phyloP scores from a whole-genome alignment of 1,140 invertebrate genomes.

The Goniozus legneri region DNA sequence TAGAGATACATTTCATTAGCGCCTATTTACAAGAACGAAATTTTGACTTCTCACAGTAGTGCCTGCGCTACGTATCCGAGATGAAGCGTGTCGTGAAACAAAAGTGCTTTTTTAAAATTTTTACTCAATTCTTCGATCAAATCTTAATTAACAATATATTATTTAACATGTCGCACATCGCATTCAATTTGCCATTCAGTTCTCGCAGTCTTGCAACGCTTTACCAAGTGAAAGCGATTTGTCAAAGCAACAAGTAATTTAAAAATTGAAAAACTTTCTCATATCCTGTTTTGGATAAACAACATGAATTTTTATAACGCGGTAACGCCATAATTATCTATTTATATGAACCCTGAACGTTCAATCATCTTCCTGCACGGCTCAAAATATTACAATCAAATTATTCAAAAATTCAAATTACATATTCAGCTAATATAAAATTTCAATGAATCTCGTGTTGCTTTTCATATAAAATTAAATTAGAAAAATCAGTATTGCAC shows the following conservation, averaged over 20 bases:
- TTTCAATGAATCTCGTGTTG: background rate
- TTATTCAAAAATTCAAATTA: constrained; percentile 2
- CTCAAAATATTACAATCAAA: constrained; percentile 14
- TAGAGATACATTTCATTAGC: background rate
- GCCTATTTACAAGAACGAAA: background rate
- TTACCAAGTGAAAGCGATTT: constrained; percentile 46
- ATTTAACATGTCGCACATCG: constrained; percentile 11
- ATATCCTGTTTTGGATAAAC: too few species aligned
- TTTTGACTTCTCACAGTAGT: background rate
- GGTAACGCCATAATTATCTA: constrained; percentile 1
- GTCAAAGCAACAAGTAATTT: constrained; percentile 38
- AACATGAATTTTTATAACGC: constrained; percentile 11
- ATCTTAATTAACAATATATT: constrained; percentile 7
- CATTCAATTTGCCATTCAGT: constrained; percentile 18
- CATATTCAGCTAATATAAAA: constrained; percentile 4
- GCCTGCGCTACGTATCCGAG: background rate
- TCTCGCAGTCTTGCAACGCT: constrained; percentile 47
- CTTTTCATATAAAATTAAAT: constrained; percentile 13
- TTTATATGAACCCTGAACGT: constrained; percentile 3
- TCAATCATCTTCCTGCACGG: constrained; percentile 9
- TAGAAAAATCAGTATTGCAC: constrained; percentile 11
- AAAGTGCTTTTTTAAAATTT: constrained; percentile 12
- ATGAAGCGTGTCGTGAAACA: constrained; percentile 8
- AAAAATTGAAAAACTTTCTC: too few species aligned
- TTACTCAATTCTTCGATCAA: constrained; percentile 2